These are phyloP conservation scores for Callipepla squamata DNA, from an alignment of 2,113 vertebrate genomes.

Conservation along the genomic window DNA sequence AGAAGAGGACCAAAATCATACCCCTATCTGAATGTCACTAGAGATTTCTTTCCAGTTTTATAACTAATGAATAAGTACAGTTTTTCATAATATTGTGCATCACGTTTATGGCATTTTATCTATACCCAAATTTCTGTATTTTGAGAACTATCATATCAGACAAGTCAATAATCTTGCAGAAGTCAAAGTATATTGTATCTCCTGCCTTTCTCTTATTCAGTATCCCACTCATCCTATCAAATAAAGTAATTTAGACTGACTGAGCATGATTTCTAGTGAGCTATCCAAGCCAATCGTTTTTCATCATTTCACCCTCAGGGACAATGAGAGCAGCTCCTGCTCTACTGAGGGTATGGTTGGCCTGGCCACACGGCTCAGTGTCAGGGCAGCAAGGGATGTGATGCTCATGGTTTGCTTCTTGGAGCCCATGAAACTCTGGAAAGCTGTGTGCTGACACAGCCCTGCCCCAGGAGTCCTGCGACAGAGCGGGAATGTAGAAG, in stretches of 20 bases:
- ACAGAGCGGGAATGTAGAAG: background rate
- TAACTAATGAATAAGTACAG: background rate
- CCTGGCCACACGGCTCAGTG: background rate
- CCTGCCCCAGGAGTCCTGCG: background rate
- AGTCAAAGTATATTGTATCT: rapidly evolving
- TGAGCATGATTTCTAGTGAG: background rate
- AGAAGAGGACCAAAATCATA: background rate
- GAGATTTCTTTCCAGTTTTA: background rate
- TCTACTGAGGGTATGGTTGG: rapidly evolving
- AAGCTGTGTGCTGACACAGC: background rate
- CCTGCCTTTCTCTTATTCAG: background rate
- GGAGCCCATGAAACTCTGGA: background rate
- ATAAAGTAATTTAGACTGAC: background rate
- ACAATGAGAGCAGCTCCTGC: background rate
- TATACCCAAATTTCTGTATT: background rate
- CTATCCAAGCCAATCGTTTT: rapidly evolving
- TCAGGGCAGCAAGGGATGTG: background rate
- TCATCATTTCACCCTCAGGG: background rate
- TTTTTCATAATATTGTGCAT: background rate
- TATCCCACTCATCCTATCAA: background rate
- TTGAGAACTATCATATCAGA: background rate
- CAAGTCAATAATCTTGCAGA: background rate
- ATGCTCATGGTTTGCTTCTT: background rate
- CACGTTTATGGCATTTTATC: background rate
- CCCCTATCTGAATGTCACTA: rapidly evolving